Conservation (phyloP, 2,888 invertebrate species). For the Prenolepis imparis region DNA sequence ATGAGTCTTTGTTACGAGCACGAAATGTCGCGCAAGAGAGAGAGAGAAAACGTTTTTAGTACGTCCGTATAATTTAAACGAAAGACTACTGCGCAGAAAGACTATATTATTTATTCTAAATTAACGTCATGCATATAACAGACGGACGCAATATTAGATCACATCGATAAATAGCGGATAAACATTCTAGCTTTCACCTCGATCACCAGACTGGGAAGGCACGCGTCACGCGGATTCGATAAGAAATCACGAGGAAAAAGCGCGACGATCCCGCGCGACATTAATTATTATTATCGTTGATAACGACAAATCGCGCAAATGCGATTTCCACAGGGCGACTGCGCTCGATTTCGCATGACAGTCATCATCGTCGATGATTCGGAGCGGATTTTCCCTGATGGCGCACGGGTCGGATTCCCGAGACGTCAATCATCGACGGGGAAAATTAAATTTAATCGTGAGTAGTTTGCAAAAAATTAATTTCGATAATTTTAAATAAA, state of each 20-base stretch:
- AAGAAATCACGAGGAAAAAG: constrained; percentile 16
- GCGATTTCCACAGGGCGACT: constrained; percentile 4
- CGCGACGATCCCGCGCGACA: background rate
- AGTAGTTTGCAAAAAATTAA: background rate
- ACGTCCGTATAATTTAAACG: constrained; percentile 17
- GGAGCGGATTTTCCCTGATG: background rate
- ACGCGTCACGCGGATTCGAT: constrained; percentile 27
- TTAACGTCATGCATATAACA: constrained; percentile 1
- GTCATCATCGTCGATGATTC: background rate
- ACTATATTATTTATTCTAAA: constrained; percentile 14
- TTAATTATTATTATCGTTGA: constrained; percentile 18
- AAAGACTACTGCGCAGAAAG: constrained; percentile 25
- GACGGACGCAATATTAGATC: constrained; percentile 6
- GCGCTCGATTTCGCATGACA: background rate
- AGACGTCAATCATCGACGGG: background rate
- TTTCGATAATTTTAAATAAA: background rate
- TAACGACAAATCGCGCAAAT: background rate
- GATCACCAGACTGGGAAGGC: constrained; percentile 1
- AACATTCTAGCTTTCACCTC: constrained; percentile 8
- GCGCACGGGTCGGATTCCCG: background rate
- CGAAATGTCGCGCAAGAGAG: constrained; percentile 37
- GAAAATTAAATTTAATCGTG: background rate
- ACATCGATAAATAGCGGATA: constrained; percentile 23
- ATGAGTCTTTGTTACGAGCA: constrained; percentile 62
- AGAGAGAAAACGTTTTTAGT: background rate